These are phyloP conservation scores for Drosophila borealis DNA, from an alignment of 2,888 invertebrate species.

Conservation along the genomic window DNA sequence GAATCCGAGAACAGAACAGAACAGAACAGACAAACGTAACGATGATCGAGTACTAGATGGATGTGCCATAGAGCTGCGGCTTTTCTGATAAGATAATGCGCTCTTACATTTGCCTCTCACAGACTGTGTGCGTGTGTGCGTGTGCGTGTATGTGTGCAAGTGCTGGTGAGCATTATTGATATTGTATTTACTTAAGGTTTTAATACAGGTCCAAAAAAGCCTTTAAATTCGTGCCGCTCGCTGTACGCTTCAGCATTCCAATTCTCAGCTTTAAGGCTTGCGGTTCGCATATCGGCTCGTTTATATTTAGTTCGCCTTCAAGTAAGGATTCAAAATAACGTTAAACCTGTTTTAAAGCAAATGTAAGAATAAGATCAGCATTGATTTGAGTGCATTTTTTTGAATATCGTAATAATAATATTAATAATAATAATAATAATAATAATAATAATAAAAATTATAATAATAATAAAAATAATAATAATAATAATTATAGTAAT, in stretches of 20 bases:
- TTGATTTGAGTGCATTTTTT: too few species aligned
- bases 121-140: not conserved
- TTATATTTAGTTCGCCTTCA: not conserved
- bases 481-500: too few species aligned
- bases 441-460: too few species aligned
- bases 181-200: constrained; percentile 39
- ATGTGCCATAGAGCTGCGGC: constrained; percentile 27
- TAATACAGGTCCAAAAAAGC: constrained; percentile 37
- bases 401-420: too few species aligned
- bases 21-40: constrained; percentile 16
- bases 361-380: not conserved
- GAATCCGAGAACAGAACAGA: constrained; percentile 8
- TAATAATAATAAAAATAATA: too few species aligned
- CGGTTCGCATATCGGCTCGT: constrained; percentile 18
- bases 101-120: constrained; percentile 19
- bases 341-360: not conserved
- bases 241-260: constrained; percentile 47
- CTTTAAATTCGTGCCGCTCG: constrained; percentile 65
- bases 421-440: too few species aligned
- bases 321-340: constrained; percentile 33
- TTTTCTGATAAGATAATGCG: constrained; percentile 70
- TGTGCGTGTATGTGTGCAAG: too few species aligned
- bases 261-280: constrained; percentile 29
- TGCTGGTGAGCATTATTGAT: constrained; percentile 43
- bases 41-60: constrained; percentile 58